A percentile compares a stretch with the other conserved stretches of the same genome.
phyloP scores from a whole-genome alignment of 2,797 vertebrate genomes.

The Enteromius unitaeniatus region DNA sequence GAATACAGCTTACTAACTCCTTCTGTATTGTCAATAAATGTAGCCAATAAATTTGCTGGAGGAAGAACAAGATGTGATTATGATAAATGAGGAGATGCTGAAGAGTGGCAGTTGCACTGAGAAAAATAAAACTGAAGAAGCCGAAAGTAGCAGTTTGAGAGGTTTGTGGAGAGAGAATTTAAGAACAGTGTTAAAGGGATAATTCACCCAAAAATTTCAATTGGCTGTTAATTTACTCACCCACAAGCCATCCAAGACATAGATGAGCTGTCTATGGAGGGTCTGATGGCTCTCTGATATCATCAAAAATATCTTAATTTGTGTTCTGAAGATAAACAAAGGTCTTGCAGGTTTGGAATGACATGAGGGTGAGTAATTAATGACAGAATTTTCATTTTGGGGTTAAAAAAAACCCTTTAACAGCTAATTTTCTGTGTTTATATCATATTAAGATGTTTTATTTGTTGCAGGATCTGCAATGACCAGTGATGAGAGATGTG shows the following conservation, averaged over 20 bases:
- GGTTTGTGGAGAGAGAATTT: slow-evolving; percentile 6
- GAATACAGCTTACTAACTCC: background rate
- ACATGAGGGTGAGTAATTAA: background rate
- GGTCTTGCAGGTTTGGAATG: too few species aligned
- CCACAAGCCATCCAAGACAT: too few species aligned
- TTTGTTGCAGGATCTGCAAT: slow-evolving; percentile 29
- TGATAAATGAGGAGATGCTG: slow-evolving; percentile 78
- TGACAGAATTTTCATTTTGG: background rate
- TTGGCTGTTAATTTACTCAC: too few species aligned
- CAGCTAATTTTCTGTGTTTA: too few species aligned
- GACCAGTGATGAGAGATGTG: background rate
- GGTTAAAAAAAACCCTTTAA: background rate
- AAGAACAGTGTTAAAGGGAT: background rate
- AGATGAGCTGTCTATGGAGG: too few species aligned
- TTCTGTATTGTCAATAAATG: background rate
- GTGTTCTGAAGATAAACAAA: too few species aligned
- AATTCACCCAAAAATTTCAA: background rate
- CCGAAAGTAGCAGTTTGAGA: slow-evolving; percentile 5
- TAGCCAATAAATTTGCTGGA: slow-evolving; percentile 73
- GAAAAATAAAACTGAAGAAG: background rate
- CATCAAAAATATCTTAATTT: too few species aligned
- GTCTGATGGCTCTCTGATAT: too few species aligned
- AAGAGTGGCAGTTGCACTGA: slow-evolving; percentile 57
- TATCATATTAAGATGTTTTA: background rate
- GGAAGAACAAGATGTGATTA: slow-evolving; percentile 74